phyloP scores from a whole-genome alignment of 64 coral and sea anemone species.

The Pocillopora damicornis region DNA sequence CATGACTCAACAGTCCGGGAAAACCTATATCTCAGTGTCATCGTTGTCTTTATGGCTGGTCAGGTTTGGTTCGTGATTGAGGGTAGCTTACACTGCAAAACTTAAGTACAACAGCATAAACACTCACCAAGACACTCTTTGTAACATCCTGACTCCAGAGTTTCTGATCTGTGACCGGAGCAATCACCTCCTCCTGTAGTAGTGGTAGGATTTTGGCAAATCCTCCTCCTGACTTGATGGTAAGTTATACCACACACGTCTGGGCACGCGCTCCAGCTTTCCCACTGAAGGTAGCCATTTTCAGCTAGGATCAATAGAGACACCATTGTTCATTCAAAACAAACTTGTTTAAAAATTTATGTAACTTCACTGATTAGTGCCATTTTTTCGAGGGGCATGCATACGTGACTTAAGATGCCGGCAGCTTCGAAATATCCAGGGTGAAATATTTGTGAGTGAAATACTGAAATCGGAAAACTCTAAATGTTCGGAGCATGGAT shows the following conservation, averaged over 20 bases:
- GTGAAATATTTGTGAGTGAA: too few species aligned
- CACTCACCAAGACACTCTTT: constrained; percentile 24
- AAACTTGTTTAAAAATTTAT: not conserved
- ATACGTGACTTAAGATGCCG: too few species aligned
- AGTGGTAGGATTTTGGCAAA: constrained; percentile 15
- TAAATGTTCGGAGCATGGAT: too few species aligned
- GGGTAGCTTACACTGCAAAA: too few species aligned
- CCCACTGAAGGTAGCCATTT: constrained; percentile 34
- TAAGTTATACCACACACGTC: constrained; percentile 38
- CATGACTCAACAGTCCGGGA: too few species aligned
- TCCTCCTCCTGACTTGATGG: constrained; percentile 20
- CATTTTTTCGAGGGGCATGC: too few species aligned
- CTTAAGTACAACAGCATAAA: not conserved
- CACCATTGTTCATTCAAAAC: not conserved
- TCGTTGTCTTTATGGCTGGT: too few species aligned
- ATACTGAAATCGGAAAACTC: too few species aligned
- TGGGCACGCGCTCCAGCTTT: constrained; percentile 34
- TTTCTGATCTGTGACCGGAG: not conserved
- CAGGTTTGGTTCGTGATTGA: too few species aligned
- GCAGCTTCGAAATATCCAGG: too few species aligned
- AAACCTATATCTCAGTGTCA: too few species aligned
- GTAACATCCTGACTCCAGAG: constrained; percentile 2
- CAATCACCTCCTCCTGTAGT: constrained; percentile 16
- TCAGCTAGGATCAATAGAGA: not conserved
- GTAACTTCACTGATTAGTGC: too few species aligned